Evolutionary conservation across 2,888 invertebrate species (phyloP).

Genomic region (Eristalinus sepulchralis): DNA sequence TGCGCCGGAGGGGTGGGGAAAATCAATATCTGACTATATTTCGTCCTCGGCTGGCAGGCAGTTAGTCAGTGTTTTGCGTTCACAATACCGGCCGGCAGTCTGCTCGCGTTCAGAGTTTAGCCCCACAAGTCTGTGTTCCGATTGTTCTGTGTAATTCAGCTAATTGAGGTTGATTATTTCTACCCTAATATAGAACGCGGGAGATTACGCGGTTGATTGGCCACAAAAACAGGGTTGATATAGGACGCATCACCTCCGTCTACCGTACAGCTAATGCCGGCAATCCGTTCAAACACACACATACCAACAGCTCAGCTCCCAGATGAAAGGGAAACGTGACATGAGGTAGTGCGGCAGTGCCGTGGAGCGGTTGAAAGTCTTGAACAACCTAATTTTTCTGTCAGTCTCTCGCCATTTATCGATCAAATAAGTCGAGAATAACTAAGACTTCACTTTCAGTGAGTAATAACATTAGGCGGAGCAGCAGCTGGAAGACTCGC

Average conservation of each 20-base stretch:
- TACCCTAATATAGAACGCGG: constrained; percentile 62
- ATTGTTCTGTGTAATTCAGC: constrained; percentile 54
- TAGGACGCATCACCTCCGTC: constrained; percentile 25
- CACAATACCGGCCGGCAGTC: neutral
- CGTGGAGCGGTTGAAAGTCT: constrained; percentile 46
- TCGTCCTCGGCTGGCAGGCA: neutral
- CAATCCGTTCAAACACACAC: neutral
- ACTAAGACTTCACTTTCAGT: constrained; percentile 50
- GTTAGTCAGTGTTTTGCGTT: constrained; percentile 2
- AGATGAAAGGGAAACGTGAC: constrained; percentile 44
- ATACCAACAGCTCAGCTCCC: constrained; percentile 21
- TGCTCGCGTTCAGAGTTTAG: constrained; percentile 21
- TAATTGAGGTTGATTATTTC: constrained; percentile 69
- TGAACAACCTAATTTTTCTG: constrained; percentile 58
- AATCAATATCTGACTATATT: constrained; percentile 55
- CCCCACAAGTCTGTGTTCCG: constrained; percentile 12
- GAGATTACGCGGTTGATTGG: constrained; percentile 41
- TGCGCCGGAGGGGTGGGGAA: constrained; percentile 18
- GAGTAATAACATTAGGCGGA: constrained; percentile 35
- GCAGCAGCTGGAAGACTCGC: constrained; percentile 29
- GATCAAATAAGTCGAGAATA: constrained; percentile 68
- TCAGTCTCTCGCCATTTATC: constrained; percentile 68
- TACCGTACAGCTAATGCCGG: constrained; percentile 4
- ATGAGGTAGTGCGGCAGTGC: neutral
- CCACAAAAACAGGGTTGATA: constrained; percentile 30